Evolutionary conservation across 2,797 vertebrate species (phyloP).

Genomic region (Cryptoprocta ferox): DNA sequence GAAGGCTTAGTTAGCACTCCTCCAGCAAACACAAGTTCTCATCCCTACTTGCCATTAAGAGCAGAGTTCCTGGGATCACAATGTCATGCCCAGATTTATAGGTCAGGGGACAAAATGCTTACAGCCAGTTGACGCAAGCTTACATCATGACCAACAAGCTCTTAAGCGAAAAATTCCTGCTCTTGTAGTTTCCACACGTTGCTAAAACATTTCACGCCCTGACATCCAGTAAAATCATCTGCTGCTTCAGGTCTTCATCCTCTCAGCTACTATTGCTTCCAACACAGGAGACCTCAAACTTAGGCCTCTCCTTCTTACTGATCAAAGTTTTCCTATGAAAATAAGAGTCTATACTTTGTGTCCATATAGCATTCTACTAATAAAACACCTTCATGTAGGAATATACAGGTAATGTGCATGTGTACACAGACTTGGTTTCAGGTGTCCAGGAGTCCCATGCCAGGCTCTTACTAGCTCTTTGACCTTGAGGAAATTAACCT

Average conservation of each 20-base stretch:
- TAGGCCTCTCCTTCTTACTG: neutral
- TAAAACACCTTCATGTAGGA: neutral
- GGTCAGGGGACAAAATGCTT: neutral
- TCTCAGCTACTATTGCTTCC: neutral
- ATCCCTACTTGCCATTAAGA: neutral
- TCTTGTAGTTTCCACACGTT: neutral
- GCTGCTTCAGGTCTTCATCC: neutral
- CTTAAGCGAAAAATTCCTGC: neutral
- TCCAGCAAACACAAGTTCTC: neutral
- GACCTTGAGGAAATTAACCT: neutral
- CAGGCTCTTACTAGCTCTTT: neutral
- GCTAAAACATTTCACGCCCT: neutral
- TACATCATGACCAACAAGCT: neutral
- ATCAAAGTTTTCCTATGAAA: neutral
- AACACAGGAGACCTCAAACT: neutral
- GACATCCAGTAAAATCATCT: neutral
- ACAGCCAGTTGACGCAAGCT: neutral
- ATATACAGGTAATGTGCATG: neutral
- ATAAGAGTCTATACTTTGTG: neutral
- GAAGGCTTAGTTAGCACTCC: neutral
- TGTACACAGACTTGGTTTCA: neutral
- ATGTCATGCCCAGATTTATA: neutral
- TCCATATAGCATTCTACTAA: neutral
- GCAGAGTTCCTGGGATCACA: neutral
- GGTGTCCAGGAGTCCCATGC: neutral